These are phyloP conservation scores for Papilio elwesi DNA, from an alignment of 2,888 invertebrate genomes.

Conservation along the genomic window DNA sequence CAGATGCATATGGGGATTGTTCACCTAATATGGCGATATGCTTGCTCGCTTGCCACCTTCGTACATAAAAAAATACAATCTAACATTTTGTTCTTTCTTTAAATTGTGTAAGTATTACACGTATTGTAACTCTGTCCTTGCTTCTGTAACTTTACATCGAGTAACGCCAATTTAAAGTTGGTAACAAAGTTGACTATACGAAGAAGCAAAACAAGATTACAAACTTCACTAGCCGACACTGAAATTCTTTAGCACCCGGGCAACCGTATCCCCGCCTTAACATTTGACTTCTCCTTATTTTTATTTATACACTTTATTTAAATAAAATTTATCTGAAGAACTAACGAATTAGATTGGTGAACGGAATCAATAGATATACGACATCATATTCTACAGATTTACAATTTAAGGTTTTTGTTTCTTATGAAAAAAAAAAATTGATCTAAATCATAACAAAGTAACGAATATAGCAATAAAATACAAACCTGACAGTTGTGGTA, in stretches of 20 bases:
- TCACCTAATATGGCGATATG: no score
- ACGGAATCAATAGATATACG: no score
- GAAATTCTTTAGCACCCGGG: slow-evolving; percentile 29
- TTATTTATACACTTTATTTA: background rate
- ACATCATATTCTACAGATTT: no score
- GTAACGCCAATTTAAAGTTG: slow-evolving; percentile 41
- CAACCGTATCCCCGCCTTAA: background rate
- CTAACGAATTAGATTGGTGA: background rate
- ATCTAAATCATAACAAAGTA: no score
- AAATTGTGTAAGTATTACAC: slow-evolving; percentile 8
- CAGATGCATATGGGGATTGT: no score
- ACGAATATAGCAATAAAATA: background rate
- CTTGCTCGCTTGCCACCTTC: no score
- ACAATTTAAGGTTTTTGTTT: no score
- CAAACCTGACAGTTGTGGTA: background rate
- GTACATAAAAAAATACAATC: background rate
- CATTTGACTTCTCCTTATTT: slow-evolving; percentile 17
- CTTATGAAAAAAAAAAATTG: no score
- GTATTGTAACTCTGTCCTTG: slow-evolving; percentile 13
- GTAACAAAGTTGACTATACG: slow-evolving; percentile 36
- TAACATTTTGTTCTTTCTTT: slow-evolving; percentile 2
- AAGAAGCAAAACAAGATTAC: slow-evolving; percentile 38
- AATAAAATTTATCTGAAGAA: background rate
- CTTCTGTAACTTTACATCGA: slow-evolving; percentile 30
- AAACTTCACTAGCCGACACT: slow-evolving; percentile 26